Conservation (phyloP, 2,113 vertebrate species). For the Erpornis zantholeuca region DNA sequence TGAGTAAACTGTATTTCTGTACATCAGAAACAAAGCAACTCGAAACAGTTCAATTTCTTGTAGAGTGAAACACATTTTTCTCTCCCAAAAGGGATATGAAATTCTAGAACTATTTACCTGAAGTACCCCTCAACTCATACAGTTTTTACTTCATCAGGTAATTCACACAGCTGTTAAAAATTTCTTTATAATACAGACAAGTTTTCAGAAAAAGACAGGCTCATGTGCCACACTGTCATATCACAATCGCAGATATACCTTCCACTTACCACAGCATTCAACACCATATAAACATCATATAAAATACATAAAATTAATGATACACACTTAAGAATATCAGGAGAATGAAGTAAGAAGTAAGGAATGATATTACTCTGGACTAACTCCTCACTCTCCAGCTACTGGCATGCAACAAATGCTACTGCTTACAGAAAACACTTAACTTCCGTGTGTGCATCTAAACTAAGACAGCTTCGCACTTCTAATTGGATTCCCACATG, state of each 20-base stretch:
- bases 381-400: neutral
- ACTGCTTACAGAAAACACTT: neutral
- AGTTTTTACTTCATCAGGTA: neutral
- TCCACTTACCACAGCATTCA: neutral
- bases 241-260: neutral
- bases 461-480: neutral
- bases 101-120: neutral
- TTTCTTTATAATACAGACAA: neutral
- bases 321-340: neutral
- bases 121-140: neutral
- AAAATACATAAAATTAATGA: neutral
- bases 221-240: neutral
- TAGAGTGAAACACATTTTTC: neutral
- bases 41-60: neutral
- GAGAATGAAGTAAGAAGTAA: neutral
- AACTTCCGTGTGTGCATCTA: neutral
- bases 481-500: neutral
- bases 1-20: neutral
- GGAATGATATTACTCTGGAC: neutral
- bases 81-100: neutral
- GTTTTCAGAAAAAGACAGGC: neutral
- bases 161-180: neutral
- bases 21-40: neutral
- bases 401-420: fast-evolving
- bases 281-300: fast-evolving